These are phyloP conservation scores for Squalus acanthias DNA, from an alignment of 2,797 vertebrate genomes.

Conservation along the genomic window DNA sequence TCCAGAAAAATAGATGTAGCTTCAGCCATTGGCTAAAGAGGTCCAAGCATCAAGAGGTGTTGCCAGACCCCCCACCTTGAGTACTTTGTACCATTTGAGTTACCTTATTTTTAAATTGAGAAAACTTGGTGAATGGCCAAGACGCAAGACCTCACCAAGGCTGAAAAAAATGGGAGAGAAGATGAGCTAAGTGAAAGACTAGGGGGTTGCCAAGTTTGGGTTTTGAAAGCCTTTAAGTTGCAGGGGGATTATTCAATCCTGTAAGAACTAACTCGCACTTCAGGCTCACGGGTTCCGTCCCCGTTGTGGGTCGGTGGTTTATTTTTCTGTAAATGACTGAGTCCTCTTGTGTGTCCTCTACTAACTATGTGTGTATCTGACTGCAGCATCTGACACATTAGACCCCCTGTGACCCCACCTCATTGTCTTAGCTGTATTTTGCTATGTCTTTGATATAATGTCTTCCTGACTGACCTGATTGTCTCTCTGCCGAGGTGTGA, in stretches of 20 bases:
- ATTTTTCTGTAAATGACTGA: background rate
- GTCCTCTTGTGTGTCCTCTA: no score
- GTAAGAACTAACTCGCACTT: no score
- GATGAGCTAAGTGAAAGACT: background rate
- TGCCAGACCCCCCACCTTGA: background rate
- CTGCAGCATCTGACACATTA: no score
- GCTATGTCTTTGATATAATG: no score
- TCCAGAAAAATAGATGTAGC: background rate
- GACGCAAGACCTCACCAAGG: background rate
- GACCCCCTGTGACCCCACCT: no score
- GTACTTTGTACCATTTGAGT: background rate
- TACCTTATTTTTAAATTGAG: background rate
- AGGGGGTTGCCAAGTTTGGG: background rate
- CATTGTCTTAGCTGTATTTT: no score
- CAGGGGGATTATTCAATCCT: background rate
- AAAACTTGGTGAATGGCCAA: background rate
- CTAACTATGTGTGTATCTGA: background rate
- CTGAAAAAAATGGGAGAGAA: background rate
- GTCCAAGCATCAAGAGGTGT: no score
- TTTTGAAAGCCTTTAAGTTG: background rate
- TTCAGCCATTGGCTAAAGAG: background rate
- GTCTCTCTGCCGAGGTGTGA: no score
- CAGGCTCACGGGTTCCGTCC: background rate
- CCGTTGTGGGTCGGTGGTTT: background rate
- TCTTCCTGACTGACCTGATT: no score